Conservation (phyloP, 2,113 vertebrate species). For the Oryzias curvinotus region DNA sequence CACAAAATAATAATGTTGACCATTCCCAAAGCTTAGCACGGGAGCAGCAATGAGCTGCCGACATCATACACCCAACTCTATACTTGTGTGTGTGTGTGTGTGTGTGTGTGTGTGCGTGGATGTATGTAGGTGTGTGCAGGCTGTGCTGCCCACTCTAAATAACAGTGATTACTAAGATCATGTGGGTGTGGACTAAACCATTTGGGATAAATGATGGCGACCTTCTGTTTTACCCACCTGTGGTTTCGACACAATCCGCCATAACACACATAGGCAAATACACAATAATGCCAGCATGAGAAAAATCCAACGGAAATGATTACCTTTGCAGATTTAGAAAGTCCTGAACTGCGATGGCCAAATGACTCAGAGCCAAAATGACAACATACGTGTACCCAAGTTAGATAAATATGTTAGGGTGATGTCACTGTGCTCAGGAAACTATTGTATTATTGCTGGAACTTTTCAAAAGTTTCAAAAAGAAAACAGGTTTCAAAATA, state of each 20-base stretch:
- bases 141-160: conserved; percentile 34
- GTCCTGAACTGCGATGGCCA: background rate
- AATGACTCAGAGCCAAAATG: background rate
- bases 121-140: background rate
- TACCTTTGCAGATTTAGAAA: conserved; percentile 16
- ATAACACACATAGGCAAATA: conserved; percentile 15
- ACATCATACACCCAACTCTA: background rate
- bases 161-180: conserved; percentile 57
- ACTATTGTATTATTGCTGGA: no score
- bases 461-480: no score
- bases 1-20: conserved; percentile 72
- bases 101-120: background rate
- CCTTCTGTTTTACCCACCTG: conserved; percentile 45
- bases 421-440: no score
- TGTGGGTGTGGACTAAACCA: conserved; percentile 40
- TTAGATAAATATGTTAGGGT: no score
- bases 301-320: conserved; percentile 12
- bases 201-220: conserved; percentile 46
- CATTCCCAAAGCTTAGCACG: conserved; percentile 36
- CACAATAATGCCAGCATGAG: background rate
- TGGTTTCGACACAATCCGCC: conserved; percentile 20
- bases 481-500: no score
- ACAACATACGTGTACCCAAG: no score
- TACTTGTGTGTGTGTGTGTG: background rate
- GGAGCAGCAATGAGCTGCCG: background rate